Evolutionary conservation across 2,888 invertebrate genomes (phyloP), one percentile per base, ranked within the genome.

Genomic region (Nemapogon koenigi): DNA sequence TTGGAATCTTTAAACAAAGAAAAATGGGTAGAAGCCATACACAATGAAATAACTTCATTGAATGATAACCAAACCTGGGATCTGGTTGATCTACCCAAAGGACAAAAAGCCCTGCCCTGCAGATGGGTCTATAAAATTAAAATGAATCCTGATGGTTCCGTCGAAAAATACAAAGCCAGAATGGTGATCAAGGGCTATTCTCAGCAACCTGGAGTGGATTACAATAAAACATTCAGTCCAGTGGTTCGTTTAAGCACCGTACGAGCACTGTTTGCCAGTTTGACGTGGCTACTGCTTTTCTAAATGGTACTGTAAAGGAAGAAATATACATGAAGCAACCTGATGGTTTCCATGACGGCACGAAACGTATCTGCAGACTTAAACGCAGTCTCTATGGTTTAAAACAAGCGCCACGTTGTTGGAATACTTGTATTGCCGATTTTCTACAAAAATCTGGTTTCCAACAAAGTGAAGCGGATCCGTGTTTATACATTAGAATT

Each of bases 391-490:
- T 38, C 3, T 38, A 38, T 11, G 38, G 38, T 4, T 18, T 39
- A 4, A 39, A 8, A 3, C 35, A 1, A 25, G 31, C 14, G 19
- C 28, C 29, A 29, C 35, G 25, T 18, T 38, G 40, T 19, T 43
- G 43, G 43, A 41, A 46, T 19, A 18, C 11, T 2, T 27, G 38
- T 16, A 39, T 43, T 7, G 10, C 8, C 2, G 35, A 42, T 3
- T 39, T 30, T 28, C 16, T 45, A 2, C 22, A 25, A 15, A 10
- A 28, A 14, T 17, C 16, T 4, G 37, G 13, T 22, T 28, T n/a
- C 26, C 25, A 26, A 31, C 36, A 36, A 10, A 25, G 32, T 31
- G 27, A 25, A 30, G 31, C 37, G 8, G 39, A 40, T 36, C 19
- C 33, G 18, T 44, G 41, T 37, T 16, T 41, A 13, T 41, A 25